Evolutionary conservation across 23 tunicate species (phyloP).

Genomic region (Trididemnum nubilum): DNA sequence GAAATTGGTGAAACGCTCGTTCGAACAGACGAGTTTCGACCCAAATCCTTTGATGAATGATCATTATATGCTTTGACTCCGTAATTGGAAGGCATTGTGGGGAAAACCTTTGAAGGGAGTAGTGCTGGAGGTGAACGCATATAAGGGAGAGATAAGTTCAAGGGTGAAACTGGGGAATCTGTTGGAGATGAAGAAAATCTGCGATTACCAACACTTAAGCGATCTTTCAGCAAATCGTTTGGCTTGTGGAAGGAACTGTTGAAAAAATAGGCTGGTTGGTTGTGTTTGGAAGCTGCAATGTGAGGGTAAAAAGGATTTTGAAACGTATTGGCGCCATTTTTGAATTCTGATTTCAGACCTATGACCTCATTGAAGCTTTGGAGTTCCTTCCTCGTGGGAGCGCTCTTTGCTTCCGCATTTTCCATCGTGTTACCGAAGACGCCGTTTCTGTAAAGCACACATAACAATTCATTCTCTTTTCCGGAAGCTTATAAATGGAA

Average conservation of each 20-base stretch:
- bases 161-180: not conserved
- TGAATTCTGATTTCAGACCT: not conserved
- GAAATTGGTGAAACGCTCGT: not conserved
- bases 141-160: not conserved
- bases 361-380: conserved; percentile 2
- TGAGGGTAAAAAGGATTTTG: not conserved
- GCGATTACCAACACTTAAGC: no score
- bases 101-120: not conserved
- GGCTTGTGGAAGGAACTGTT: not conserved
- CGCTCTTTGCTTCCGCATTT: not conserved
- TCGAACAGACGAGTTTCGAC: not conserved
- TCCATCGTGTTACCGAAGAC: no score
- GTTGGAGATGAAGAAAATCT: not conserved
- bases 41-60: not conserved
- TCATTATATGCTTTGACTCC: not conserved
- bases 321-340: conserved; percentile 4
- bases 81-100: not conserved
- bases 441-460: no score
- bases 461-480: no score
- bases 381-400: conserved; percentile 4
- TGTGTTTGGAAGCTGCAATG: not conserved
- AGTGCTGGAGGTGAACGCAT: not conserved
- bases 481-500: no score
- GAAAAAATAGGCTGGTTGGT: not conserved
- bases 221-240: not conserved